Evolutionary conservation across 2,113 vertebrate species (phyloP).

Genomic region (Neolamprologus sp.): DNA sequence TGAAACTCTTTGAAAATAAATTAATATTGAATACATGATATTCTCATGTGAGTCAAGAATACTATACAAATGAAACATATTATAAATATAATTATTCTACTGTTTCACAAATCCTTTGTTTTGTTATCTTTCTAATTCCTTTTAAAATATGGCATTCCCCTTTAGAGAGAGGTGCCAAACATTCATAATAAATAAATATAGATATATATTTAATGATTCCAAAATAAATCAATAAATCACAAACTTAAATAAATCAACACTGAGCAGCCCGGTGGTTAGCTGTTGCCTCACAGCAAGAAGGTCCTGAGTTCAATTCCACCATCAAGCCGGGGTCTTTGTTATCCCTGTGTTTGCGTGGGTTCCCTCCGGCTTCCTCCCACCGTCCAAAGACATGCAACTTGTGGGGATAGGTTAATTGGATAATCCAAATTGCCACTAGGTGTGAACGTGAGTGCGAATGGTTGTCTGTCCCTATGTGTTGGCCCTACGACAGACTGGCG

Average conservation of each 20-base stretch:
- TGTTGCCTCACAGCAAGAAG: rapidly evolving
- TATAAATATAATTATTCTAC: neutral
- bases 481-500: rapidly evolving
- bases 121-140: neutral
- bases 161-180: neutral
- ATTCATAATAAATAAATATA: neutral
- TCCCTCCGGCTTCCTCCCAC: neutral
- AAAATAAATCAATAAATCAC: neutral
- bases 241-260: neutral
- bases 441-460: rapidly evolving
- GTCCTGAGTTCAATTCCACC: neutral
- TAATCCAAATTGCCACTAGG: neutral
- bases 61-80: neutral
- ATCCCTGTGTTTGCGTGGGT: neutral
- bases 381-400: rapidly evolving
- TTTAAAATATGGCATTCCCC: neutral
- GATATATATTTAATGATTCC: neutral
- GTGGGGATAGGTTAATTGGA: neutral
- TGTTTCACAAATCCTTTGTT: neutral
- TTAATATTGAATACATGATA: neutral
- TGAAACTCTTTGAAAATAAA: rapidly evolving
- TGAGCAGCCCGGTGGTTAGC: neutral
- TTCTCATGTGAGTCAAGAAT: neutral
- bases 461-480: rapidly evolving
- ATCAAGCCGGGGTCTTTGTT: neutral